phyloP scores from a whole-genome alignment of 2,113 vertebrate species.

The Panurus biarmicus region DNA sequence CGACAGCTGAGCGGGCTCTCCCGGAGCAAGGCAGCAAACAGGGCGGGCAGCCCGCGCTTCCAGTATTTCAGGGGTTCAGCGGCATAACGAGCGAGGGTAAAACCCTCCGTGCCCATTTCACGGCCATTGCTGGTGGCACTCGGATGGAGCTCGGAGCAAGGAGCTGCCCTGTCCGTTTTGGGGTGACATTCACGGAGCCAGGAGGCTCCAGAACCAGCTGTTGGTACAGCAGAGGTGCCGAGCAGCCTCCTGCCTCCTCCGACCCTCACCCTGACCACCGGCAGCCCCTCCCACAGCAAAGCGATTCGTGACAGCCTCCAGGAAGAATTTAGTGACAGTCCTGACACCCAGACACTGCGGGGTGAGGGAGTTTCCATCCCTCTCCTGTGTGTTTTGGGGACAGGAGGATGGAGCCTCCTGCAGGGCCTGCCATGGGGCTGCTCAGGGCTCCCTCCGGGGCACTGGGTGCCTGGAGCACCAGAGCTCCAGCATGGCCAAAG shows the following conservation, averaged over 20 bases:
- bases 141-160: background rate
- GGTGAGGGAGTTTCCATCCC: background rate
- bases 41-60: background rate
- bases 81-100: fast-evolving
- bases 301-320: background rate
- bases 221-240: background rate
- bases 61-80: background rate
- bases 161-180: background rate
- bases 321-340: background rate
- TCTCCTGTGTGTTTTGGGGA: fast-evolving
- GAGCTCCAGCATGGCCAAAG: no score
- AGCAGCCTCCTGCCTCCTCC: background rate
- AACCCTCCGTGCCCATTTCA: background rate
- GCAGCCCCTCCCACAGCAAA: background rate
- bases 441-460: no score
- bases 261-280: background rate
- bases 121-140: background rate
- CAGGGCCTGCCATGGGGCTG: no score
- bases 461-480: no score
- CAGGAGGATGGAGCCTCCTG: background rate
- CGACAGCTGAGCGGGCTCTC: fast-evolving
- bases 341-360: fast-evolving
- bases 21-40: background rate
- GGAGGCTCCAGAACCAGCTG: background rate
- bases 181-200: background rate